Evolutionary conservation across 1,140 invertebrate species (phyloP).

Genomic region (Aphidius ervi): DNA sequence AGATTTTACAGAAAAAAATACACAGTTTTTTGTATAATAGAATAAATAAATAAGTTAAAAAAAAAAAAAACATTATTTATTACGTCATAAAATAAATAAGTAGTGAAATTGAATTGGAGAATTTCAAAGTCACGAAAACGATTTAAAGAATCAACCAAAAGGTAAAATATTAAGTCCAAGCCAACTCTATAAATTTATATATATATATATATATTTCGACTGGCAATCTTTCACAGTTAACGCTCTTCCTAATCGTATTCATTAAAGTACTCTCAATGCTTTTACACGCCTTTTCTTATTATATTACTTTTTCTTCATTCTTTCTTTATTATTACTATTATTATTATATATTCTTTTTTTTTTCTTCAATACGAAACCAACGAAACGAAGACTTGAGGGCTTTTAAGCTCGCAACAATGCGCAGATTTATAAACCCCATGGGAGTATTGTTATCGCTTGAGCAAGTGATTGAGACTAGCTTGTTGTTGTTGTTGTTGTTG

Average conservation of each 20-base stretch:
- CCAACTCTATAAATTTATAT: constrained; percentile 19
- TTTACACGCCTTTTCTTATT: constrained; percentile 29
- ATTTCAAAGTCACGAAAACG: constrained; percentile 11
- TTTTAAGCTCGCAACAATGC: constrained; percentile 48
- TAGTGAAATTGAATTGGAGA: constrained; percentile 5
- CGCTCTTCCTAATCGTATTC: constrained; percentile 47
- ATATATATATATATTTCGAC: no score
- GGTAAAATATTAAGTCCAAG: constrained; percentile 25
- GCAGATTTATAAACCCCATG: constrained; percentile 44
- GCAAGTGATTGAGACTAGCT: constrained; percentile 1
- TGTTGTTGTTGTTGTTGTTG: no score
- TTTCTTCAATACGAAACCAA: constrained; percentile 17
- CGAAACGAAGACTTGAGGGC: constrained; percentile 28
- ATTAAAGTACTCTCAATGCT: constrained; percentile 51
- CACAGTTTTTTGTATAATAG: no score
- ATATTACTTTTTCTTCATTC: constrained; percentile 21
- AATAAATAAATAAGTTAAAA: no score
- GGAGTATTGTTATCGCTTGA: constrained; percentile 39
- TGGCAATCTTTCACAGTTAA: constrained; percentile 44
- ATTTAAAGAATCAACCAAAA: constrained; percentile 4
- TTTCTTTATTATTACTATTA: constrained; percentile 2
- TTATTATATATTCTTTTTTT: background rate
- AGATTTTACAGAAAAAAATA: no score
- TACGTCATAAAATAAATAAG: no score
- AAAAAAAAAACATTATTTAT: no score